A percentile compares a stretch with the other conserved stretches of the same genome.
These are phyloP conservation scores for Pseudomyrmex pallidus DNA, from an alignment of 1,140 invertebrate species.

Conservation along the genomic window DNA sequence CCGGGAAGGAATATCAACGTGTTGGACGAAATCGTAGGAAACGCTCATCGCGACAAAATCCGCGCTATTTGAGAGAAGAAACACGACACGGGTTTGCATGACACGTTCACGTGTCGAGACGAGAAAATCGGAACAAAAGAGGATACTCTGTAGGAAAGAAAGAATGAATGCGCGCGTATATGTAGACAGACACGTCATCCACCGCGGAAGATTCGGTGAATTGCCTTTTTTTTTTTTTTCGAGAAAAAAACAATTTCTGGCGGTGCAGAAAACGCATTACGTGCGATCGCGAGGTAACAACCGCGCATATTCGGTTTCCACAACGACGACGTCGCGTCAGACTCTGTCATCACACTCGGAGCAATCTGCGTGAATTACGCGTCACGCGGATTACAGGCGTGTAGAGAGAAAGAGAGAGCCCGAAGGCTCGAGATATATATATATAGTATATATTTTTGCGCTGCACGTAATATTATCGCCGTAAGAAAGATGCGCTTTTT, in stretches of 20 bases:
- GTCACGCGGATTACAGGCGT: conserved; percentile 40
- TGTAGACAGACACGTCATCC: no score
- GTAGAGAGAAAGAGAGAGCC: not conserved
- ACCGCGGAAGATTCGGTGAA: not conserved
- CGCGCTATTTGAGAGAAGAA: not conserved
- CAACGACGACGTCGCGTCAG: not conserved
- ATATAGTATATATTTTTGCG: no score
- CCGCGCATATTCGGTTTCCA: conserved; percentile 25
- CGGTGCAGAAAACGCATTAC: not conserved
- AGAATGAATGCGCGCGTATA: not conserved
- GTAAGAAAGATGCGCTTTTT: no score
- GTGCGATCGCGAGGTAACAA: not conserved
- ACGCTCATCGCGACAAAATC: conserved; percentile 2
- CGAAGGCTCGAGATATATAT: no score
- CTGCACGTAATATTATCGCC: no score
- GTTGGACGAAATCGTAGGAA: conserved; percentile 12
- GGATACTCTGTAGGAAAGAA: no score
- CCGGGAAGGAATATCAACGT: not conserved
- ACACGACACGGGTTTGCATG: not conserved
- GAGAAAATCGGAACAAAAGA: not conserved
- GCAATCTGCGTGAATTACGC: conserved; percentile 56
- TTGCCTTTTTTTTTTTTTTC: conserved; percentile 7
- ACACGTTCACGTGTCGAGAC: not conserved
- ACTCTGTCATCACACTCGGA: conserved; percentile 26
- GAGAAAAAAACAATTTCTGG: not conserved